phyloP scores from a whole-genome alignment of 2,888 invertebrate species.

The Andrena fulva region DNA sequence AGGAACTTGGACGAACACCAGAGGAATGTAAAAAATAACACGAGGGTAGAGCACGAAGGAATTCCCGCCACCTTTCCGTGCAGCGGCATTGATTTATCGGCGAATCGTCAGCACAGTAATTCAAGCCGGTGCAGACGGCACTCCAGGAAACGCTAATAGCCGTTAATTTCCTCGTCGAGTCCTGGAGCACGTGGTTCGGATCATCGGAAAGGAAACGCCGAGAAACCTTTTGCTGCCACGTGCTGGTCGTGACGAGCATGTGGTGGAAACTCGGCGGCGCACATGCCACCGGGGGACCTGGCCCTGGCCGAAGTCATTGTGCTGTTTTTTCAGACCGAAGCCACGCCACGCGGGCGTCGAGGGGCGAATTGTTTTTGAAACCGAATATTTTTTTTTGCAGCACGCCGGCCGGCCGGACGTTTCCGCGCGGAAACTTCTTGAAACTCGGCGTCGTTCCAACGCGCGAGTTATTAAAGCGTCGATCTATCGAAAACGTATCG shows the following conservation, averaged over 20 bases:
- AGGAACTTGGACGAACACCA: too few species aligned
- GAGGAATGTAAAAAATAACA: too few species aligned
- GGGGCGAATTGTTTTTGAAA: slow-evolving; percentile 33
- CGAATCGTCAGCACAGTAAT: slow-evolving; percentile 40
- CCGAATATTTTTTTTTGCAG: slow-evolving; percentile 17
- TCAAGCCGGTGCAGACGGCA: slow-evolving; percentile 47
- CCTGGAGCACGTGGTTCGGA: slow-evolving; percentile 69
- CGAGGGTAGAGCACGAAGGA: neutral
- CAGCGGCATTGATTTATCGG: slow-evolving; percentile 23
- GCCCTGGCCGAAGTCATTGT: slow-evolving; percentile 19
- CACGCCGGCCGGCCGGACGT: neutral
- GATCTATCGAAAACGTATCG: neutral
- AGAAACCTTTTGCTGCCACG: slow-evolving; percentile 68
- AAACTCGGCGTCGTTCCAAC: slow-evolving; percentile 9
- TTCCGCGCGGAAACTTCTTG: slow-evolving; percentile 6
- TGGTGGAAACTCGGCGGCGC: slow-evolving; percentile 48
- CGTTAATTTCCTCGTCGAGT: slow-evolving; percentile 70
- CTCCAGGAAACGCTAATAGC: slow-evolving; percentile 77
- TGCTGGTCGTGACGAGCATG: slow-evolving; percentile 65
- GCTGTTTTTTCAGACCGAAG: slow-evolving; percentile 36
- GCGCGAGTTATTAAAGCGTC: neutral
- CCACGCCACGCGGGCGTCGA: slow-evolving; percentile 34
- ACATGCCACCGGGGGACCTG: slow-evolving; percentile 35
- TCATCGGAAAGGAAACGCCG: slow-evolving; percentile 63
- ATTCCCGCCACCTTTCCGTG: neutral